Percentiles rank a stretch among this genome's conserved stretches.
Evolutionary conservation across 2,113 vertebrate species (phyloP).

Genomic region (Nematolebias whitei): DNA sequence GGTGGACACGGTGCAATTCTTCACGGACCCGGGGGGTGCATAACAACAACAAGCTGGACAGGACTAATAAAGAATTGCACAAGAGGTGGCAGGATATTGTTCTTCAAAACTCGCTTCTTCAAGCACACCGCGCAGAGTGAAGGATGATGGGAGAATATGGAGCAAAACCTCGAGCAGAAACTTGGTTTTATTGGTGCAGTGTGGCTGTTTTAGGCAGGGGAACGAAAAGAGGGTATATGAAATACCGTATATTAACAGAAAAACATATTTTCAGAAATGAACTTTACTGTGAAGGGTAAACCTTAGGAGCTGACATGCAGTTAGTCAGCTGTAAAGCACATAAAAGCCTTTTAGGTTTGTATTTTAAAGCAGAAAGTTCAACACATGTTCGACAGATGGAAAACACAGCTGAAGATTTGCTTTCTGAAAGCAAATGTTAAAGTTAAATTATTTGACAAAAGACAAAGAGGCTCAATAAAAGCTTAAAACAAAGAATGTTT

Average conservation of each 20-base stretch:
- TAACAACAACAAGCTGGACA: slow-evolving; percentile 54
- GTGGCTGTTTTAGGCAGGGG: neutral
- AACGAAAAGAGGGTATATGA: too few species aligned
- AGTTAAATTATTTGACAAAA: neutral
- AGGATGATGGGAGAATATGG: slow-evolving; percentile 18
- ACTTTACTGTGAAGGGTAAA: too few species aligned
- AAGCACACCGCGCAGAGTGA: slow-evolving; percentile 25
- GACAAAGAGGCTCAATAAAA: too few species aligned
- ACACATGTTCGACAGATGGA: neutral
- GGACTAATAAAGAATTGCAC: slow-evolving; percentile 58
- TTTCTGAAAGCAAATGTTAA: neutral
- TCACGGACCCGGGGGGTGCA: slow-evolving; percentile 40
- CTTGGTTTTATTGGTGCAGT: neutral
- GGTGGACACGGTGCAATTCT: slow-evolving; percentile 55
- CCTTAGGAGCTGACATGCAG: too few species aligned
- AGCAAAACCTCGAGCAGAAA: slow-evolving; percentile 7
- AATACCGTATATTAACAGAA: too few species aligned
- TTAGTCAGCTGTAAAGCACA: too few species aligned
- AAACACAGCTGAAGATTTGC: slow-evolving; percentile 6
- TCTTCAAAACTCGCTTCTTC: slow-evolving; percentile 36
- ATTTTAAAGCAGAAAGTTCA: too few species aligned
- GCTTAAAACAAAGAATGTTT: too few species aligned
- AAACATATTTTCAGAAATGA: too few species aligned
- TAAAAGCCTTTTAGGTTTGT: too few species aligned
- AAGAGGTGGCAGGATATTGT: slow-evolving; percentile 47